A percentile compares a stretch with the other conserved stretches of the same genome.
Conservation (phyloP, 2,888 invertebrate genomes). For the Leptinotarsa rubiginosa region DNA sequence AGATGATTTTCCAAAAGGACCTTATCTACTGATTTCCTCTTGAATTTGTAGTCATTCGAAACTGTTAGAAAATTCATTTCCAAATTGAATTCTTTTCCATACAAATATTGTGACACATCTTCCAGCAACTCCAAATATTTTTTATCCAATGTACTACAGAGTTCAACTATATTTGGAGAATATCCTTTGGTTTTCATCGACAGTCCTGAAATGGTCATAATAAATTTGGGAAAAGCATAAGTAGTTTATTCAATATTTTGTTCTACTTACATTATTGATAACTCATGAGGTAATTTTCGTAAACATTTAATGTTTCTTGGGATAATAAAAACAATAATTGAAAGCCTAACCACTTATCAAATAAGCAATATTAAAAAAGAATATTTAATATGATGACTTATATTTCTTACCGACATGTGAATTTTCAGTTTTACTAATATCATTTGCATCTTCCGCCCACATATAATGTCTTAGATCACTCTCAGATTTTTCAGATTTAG, state of each 20-base stretch:
- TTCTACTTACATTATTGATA: too few relatives aligned
- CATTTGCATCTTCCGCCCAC: slow-evolving; percentile 77
- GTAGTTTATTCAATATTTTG: too few relatives aligned
- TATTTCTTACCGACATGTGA: slow-evolving; percentile 57
- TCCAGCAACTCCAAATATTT: slow-evolving; percentile 74
- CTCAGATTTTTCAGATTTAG: slow-evolving; percentile 48
- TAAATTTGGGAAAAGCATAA: too few relatives aligned
- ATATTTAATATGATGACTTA: too few relatives aligned
- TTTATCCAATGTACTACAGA: slow-evolving; percentile 75
- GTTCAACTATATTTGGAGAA: slow-evolving; percentile 77
- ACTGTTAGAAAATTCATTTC: slow-evolving; percentile 46
- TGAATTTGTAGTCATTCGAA: slow-evolving; percentile 56
- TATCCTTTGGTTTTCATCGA: slow-evolving; percentile 85
- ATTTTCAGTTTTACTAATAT: slow-evolving; percentile 65
- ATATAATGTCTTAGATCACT: slow-evolving; percentile 77
- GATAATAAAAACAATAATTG: too few relatives aligned
- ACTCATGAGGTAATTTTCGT: too few relatives aligned
- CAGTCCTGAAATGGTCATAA: slow-evolving; percentile 61
- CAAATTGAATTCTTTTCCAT: slow-evolving; percentile 66
- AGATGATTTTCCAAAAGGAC: slow-evolving; percentile 69
- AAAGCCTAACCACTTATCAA: too few relatives aligned
- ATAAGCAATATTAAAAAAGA: too few relatives aligned
- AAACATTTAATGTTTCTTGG: too few relatives aligned
- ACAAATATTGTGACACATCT: slow-evolving; percentile 78
- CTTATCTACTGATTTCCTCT: slow-evolving; percentile 66